Conservation (phyloP, 2,888 invertebrate genomes). For the Parnassius smintheus region DNA sequence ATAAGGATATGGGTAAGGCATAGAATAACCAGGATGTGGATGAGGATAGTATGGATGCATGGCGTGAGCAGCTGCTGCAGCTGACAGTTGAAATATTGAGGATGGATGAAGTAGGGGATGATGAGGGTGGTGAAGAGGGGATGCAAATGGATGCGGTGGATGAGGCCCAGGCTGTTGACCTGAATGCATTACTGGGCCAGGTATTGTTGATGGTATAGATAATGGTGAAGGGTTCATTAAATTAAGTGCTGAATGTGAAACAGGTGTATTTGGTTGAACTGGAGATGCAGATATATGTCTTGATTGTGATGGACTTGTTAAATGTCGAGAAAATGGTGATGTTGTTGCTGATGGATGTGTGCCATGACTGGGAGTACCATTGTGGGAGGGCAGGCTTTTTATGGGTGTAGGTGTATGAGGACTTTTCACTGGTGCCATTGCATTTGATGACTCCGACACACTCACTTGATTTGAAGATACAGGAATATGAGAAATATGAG, state of each 20-base stretch:
- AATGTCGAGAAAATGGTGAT: slow-evolving; percentile 75
- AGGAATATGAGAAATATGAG: slow-evolving; percentile 78
- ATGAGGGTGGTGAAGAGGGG: slow-evolving; percentile 87
- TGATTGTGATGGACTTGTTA: slow-evolving; percentile 73
- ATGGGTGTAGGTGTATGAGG: slow-evolving; percentile 78
- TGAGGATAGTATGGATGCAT: slow-evolving; percentile 87
- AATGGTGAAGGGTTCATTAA: slow-evolving; percentile 82
- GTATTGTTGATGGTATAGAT: slow-evolving; percentile 83
- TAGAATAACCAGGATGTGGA: slow-evolving; percentile 86
- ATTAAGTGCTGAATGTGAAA: slow-evolving; percentile 83
- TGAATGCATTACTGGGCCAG: slow-evolving; percentile 87
- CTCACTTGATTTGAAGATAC: slow-evolving; percentile 72
- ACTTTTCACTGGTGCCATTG: slow-evolving; percentile 80
- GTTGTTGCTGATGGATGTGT: slow-evolving; percentile 68
- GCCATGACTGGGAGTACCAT: slow-evolving; percentile 63
- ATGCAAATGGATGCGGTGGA: slow-evolving; percentile 84
- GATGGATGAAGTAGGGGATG: slow-evolving; percentile 85
- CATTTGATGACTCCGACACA: slow-evolving; percentile 65
- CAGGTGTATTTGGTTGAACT: slow-evolving; percentile 69
- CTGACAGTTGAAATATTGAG: slow-evolving; percentile 81
- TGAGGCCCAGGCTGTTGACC: slow-evolving; percentile 87
- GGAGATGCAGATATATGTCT: slow-evolving; percentile 77
- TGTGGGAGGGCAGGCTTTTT: slow-evolving; percentile 70
- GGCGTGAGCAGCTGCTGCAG: slow-evolving; percentile 83
- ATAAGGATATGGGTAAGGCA: slow-evolving; percentile 87